phyloP scores from a whole-genome alignment of 2,113 vertebrate species.

The Ailurus styani region DNA sequence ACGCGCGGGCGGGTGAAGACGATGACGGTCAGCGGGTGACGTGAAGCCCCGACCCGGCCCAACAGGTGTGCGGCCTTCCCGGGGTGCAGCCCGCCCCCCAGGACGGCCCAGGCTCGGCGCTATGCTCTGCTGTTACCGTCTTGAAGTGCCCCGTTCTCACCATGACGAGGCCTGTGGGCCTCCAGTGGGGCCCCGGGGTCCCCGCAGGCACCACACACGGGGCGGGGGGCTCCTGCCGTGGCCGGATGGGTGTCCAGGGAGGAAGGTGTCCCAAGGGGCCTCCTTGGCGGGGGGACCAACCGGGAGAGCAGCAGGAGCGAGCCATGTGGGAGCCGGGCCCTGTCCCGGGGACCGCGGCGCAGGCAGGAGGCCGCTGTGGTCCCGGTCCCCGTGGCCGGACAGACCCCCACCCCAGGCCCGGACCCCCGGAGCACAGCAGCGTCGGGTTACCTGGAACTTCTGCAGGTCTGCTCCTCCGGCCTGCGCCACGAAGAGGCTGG shows the following conservation, averaged over 20 bases:
- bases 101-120: neutral
- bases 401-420: neutral
- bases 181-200: fast-evolving
- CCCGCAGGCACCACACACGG: fast-evolving
- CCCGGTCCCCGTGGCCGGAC: neutral
- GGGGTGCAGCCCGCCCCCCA: fast-evolving
- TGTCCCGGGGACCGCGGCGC: neutral
- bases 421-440: fast-evolving
- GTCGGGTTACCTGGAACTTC: slow-evolving; percentile 88
- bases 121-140: fast-evolving
- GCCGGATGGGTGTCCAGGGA: fast-evolving
- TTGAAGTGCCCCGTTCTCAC: neutral
- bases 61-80: fast-evolving
- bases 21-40: fast-evolving
- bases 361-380: fast-evolving
- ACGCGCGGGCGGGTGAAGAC: neutral
- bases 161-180: fast-evolving
- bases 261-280: neutral
- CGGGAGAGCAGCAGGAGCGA: no score
- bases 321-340: neutral
- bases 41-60: neutral
- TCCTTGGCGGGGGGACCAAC: neutral
- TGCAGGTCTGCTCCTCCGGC: slow-evolving; percentile 89
- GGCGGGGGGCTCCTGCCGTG: neutral
- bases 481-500: slow-evolving; percentile 92